Evolutionary conservation across 1,140 invertebrate species (phyloP), one percentile per base, ranked within the genome.

Genomic region (Drosophila setifemur): DNA sequence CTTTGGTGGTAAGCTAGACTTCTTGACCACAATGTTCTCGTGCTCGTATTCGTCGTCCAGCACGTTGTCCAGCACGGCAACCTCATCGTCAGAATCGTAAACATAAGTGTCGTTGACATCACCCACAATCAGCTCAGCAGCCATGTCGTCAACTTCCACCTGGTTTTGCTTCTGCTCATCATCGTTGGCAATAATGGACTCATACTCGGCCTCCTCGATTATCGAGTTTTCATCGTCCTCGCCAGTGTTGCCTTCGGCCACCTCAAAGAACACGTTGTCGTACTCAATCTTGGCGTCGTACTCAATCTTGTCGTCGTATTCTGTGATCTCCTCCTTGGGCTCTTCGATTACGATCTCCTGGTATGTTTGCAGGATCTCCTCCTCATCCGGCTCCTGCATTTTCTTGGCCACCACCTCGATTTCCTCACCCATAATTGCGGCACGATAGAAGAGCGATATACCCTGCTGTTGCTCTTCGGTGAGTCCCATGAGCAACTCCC

Each of bases 21-120:
- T 83, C 18, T 83, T 83, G 0, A 85, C 79, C 26, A 79, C 79
- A 39, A 48, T 61, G 7, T 66, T 86, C 12, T 85, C 79, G 4
- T 63, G 74, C 33, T 85, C 79, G 5, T 86, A 85, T 31, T 85
- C 79, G 26, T 85, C 79, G 16, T 85, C 79, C 4, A 85, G 19
- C 2, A 85, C 81, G 18, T 85, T 85, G 18, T 85, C 79, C 8
- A 85, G 43, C 2, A 85, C 79, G 12, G 79, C 79, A 18, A 86
- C 79, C 40, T 85, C 79, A 18, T 85, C 79, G 8, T 85, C 79
- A 0, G 79, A 85, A 12, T 85, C 79, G 19, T 85, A 85, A 18
- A 86, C 48, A 26, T 86, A 85, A 0, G 33, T 48, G 0, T 86
- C 79, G n/a, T 48, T 63, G 9, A 53, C 55, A 43, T 85, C 79